phyloP scores from a whole-genome alignment of 53 echinoderm and acorn worm species.

The Holothuria leucospilota region DNA sequence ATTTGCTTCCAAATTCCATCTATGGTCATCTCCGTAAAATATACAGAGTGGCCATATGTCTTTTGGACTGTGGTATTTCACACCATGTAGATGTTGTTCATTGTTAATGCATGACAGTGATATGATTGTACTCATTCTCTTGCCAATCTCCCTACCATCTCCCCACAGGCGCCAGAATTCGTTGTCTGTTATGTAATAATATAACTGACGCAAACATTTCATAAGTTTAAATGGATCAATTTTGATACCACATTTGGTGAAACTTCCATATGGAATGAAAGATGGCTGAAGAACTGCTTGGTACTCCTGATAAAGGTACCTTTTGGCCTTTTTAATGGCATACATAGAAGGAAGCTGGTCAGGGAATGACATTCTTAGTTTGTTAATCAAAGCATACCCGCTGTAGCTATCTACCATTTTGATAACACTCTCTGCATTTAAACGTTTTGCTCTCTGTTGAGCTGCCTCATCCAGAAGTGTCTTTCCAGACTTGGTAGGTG shows the following conservation, averaged over 20 bases:
- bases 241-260: background rate
- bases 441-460: too few species aligned
- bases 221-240: background rate
- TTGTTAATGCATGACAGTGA: background rate
- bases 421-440: background rate
- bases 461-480: background rate
- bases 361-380: background rate
- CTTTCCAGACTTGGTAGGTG: background rate
- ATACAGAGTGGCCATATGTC: conserved; percentile 45
- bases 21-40: conserved; percentile 42
- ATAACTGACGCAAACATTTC: background rate
- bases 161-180: conserved; percentile 22
- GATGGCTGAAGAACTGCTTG: background rate
- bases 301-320: background rate
- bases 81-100: conserved; percentile 6
- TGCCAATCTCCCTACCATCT: conserved; percentile 13
- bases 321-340: background rate
- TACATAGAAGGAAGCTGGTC: background rate
- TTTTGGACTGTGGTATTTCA: conserved; percentile 11
- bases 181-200: background rate
- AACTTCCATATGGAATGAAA: background rate
- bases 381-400: background rate
- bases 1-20: conserved; percentile 22
- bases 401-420: background rate
- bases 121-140: background rate